Evolutionary conservation across 2,888 invertebrate species (phyloP), one percentile per base, ranked within the genome.

Genomic region (Apoda limacodes): DNA sequence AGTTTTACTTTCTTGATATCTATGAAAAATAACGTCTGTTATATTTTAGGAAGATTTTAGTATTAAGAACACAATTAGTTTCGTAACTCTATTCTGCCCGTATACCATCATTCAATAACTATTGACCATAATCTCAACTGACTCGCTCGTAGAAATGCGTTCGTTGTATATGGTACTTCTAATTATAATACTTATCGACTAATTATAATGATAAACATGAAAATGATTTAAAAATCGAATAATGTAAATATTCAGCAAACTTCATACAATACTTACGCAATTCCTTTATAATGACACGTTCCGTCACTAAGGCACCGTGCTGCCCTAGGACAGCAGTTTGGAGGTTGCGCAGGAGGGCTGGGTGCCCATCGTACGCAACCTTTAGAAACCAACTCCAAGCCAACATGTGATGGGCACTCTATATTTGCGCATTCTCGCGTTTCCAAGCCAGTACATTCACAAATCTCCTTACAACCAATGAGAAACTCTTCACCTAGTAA

Each of bases 351-450:
- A 1, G 87, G 83, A 0, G 92, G 92, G 12, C 87, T 88, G 0
- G 91, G 88, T 37, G 93, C 93, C 95, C 95, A 95, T 42, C 89
- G 86, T 5, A 94, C 78, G 54, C 95, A 95, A 37, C 89, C 86
- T 1, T 93, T 89, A 51, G 93, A 91, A 25, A 93, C 67, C 5
- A 93, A 86, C 54, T 94, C 93, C n/a, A 93, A 71, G 0, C 92
- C 93, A 38, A 92, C 93, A 47, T 89, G 89, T 0, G 90, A 88
- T 0, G 41, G 95, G 88, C 95, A 95, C 40, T 92, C 87, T 13
- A 95, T 82, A 23, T 89, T 88, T 1, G 88, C 86, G 54, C 95
- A 95, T 42, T 90, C 88, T 0, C 87, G 83, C 14, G 50, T 68
- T 43, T 45, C 89, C 1, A 81, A 76, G 2, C 84, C 84, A 2